Evolutionary conservation across 2,113 vertebrate species (phyloP).

Genomic region (Antechinus stuartii): DNA sequence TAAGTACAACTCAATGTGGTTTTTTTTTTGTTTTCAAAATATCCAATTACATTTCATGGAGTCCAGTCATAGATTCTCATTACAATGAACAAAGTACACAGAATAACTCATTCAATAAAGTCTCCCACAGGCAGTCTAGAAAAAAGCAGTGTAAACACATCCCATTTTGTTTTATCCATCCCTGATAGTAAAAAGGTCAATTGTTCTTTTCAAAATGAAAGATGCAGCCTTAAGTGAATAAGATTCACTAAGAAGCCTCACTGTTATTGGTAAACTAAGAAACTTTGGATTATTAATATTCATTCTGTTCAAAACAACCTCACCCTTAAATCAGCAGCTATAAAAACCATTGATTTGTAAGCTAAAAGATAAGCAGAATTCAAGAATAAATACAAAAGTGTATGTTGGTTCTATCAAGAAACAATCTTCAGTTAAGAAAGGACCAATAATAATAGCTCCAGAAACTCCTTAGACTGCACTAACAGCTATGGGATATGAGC

Average conservation of each 20-base stretch:
- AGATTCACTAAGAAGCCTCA: not conserved
- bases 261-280: not conserved
- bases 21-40: not conserved
- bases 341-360: conserved; percentile 23
- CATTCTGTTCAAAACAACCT: not conserved
- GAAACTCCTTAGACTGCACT: not conserved
- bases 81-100: not conserved
- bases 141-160: conserved; percentile 12
- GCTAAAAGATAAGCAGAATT: conserved; percentile 26
- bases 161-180: not conserved
- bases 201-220: not conserved
- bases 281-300: not conserved
- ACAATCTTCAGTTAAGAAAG: not conserved
- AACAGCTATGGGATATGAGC: not conserved
- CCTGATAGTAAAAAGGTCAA: not conserved
- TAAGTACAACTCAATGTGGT: not conserved
- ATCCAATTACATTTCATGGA: not conserved
- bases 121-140: conserved; percentile 1
- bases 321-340: not conserved
- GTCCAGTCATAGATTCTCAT: not conserved
- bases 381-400: not conserved
- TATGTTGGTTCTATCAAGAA: not conserved
- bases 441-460: not conserved
- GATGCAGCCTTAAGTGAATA: not conserved
- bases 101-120: not conserved